Evolutionary conservation across 1,140 invertebrate species (phyloP), one percentile per base, ranked within the genome.

Genomic region (Andricus grossulariae): DNA sequence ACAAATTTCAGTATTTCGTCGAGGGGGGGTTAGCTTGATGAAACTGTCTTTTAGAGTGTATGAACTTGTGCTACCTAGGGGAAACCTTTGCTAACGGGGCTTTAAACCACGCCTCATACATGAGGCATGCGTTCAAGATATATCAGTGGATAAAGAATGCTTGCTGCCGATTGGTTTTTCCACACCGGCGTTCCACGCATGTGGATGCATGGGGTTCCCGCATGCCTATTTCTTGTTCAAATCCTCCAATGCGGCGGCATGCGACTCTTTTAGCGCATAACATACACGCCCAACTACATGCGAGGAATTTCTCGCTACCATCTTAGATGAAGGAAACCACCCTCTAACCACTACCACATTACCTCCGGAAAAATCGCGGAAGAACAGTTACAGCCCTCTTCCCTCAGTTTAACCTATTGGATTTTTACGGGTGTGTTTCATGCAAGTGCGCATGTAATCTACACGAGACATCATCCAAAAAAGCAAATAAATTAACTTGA

Each of bases 81-180:
- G 39, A 45, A 32, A 45, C 39, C 39, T 45, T 45, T 45, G 10
- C 7, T 11, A 45, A 0, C 80, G 78, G 84, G 82, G 81, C 81
- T 83, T 79, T 74, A 85, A 86, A 86, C 84, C 85, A 86, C 85
- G 85, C 85, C 85, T 86, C 85, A 85, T 82, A 82, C 84, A 78
- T 84, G 85, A 86, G 76, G 75, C 84, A 85, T 83, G 84, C 84
- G 83, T 86, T 80, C 80, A 84, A 86, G 83, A 81, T 82, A 82
- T 84, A 74, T 15, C 39, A 73, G 49, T 74, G 84, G 81, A 86
- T 87, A 85, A 87, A 85, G 84, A 87, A 87, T 82, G 84, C 84
- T 80, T 81, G 84, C 85, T 87, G 87, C 86, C 85, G 86, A 87
- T 87, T 87, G 86, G 86, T 86, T 83, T 86, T 81, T 73, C 81